Conservation (phyloP, 2,797 vertebrate species). For the Adrianichthys oophorus region DNA sequence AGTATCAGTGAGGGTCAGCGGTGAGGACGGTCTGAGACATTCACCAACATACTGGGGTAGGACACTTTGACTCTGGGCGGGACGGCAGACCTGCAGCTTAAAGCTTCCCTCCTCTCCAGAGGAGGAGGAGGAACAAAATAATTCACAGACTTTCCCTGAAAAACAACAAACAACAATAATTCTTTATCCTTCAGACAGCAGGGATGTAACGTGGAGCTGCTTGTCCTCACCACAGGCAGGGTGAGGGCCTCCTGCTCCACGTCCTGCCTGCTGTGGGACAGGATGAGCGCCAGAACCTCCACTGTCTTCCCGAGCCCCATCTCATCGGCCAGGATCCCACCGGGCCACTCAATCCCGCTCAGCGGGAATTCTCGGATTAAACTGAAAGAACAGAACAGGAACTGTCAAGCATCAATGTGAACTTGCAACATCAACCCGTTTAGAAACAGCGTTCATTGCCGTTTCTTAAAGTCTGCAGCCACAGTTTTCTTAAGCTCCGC, state of each 20-base stretch:
- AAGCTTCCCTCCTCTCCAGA: slow-evolving; percentile 74
- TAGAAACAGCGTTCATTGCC: too few species aligned
- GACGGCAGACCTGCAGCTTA: slow-evolving; percentile 69
- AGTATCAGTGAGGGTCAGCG: neutral
- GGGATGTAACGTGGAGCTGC: neutral
- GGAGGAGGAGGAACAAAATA: slow-evolving; percentile 92
- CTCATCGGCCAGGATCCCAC: slow-evolving; percentile 97
- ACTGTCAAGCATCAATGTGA: neutral
- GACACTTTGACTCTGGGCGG: slow-evolving; percentile 88
- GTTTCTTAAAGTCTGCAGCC: too few species aligned
- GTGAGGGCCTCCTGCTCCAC: slow-evolving; percentile 83
- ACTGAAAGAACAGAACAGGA: slow-evolving; percentile 63
- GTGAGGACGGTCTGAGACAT: neutral
- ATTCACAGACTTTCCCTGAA: slow-evolving; percentile 91
- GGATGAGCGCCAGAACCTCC: slow-evolving; percentile 94
- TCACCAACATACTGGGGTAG: slow-evolving; percentile 84
- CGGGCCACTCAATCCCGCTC: slow-evolving; percentile 90
- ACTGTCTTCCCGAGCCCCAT: slow-evolving; percentile 99
- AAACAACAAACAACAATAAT: neutral
- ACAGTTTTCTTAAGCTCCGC: too few species aligned
- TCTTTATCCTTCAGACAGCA: neutral
- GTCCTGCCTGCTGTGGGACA: slow-evolving; percentile 87
- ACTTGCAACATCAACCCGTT: too few species aligned
- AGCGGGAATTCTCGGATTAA: slow-evolving; percentile 87
- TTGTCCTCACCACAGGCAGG: slow-evolving; percentile 86